Evolutionary conservation across 2,888 invertebrate species (phyloP), one percentile per base, ranked within the genome.

Genomic region (Ypsolopha sequella): DNA sequence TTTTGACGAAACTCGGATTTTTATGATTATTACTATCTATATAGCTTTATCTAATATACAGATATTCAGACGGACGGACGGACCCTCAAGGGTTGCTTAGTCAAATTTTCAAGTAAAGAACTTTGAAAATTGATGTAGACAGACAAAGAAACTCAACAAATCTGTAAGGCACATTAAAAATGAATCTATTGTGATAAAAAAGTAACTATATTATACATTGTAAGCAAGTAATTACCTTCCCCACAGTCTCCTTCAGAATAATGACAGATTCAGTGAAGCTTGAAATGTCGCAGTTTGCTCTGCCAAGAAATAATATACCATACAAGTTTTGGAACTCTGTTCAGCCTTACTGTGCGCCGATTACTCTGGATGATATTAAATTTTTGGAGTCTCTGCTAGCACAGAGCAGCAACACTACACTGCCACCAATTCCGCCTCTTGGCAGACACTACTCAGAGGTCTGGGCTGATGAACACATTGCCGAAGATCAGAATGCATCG

Each of bases 311-410:
- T 74, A 97, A 98, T 77, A 94, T 94, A 52, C 95, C 97, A 8
- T 96, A 96, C 66, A 95, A 96, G 73, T 98, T 98, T 84, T 98
- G 98, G 98, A 90, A 94, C 39, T 95, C 95, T 1, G 93, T 98
- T 1, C 97, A 98, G 73, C 95, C 96, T 0, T 98, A 95, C 70
- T 97, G 97, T 76, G 91, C 94, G 55, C 95, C 96, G 52, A 91
- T 98, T 41, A 93, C 93, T 56, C 89, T 92, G 55, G 97, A 97
- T 68, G 96, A 97, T 72, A 88, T 95, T 24, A 93, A 93, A 80
- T 91, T 78, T 62, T 63, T 79, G 53, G 84, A 82, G 64, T 86
- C 91, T 49, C 85, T 91, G 60, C 78, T 91, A 53, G 88, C 89
- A 55, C 90, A 94, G 77, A 87, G 87, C 57, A 87, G 86, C 59